A percentile compares a stretch with the other conserved stretches of the same genome.
These are phyloP conservation scores for Hoplostethus mediterraneus DNA, from an alignment of 2,797 vertebrate species.

Conservation along the genomic window DNA sequence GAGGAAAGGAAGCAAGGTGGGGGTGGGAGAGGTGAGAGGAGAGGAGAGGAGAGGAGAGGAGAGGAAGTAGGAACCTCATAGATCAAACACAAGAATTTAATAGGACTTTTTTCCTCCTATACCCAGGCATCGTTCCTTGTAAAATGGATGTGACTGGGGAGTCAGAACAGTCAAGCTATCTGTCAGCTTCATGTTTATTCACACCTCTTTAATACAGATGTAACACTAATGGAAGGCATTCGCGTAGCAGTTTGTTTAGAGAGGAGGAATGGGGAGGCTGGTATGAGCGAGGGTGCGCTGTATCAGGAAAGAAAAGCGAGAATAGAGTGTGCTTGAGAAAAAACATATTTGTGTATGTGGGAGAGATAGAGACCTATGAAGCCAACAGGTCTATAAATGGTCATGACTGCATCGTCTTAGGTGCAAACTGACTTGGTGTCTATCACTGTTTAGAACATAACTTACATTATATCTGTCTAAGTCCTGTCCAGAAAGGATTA, in stretches of 20 bases:
- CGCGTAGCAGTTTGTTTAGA: neutral
- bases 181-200: neutral
- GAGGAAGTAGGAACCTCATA: neutral
- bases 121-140: neutral
- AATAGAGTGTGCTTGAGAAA: too few relatives aligned
- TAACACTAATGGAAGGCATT: neutral
- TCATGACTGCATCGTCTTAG: neutral
- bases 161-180: neutral
- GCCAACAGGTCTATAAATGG: constrained; percentile 11
- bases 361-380: neutral
- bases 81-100: too few relatives aligned
- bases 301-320: neutral
- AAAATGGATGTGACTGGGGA: neutral
- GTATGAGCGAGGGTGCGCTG: neutral
- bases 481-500: too few relatives aligned
- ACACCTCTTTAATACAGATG: neutral
- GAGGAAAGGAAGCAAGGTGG: too few relatives aligned
- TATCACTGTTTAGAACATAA: neutral
- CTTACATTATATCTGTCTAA: too few relatives aligned
- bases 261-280: neutral
- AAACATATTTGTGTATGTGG: neutral
- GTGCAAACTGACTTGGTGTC: neutral
- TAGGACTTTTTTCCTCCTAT: neutral
- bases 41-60: neutral
- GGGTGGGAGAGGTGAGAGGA: neutral